phyloP scores from a whole-genome alignment of 1,140 invertebrate species.

The Zaprionus capensis region DNA sequence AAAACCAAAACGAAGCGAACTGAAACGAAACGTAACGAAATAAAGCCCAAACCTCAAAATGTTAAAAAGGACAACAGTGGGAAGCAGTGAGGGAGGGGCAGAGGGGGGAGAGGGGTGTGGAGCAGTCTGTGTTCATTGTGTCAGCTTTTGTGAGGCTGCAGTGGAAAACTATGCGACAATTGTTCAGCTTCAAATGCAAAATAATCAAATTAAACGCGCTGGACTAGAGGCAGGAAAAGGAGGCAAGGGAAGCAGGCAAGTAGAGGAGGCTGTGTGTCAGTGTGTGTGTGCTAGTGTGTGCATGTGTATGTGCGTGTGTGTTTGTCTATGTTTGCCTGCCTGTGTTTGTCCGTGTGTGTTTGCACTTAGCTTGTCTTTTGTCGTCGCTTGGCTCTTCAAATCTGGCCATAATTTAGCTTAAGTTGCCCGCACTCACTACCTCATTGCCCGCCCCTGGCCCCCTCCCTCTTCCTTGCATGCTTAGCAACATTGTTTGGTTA shows the following conservation, averaged over 20 bases:
- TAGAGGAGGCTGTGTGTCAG: background rate
- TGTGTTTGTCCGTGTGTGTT: background rate
- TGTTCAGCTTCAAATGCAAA: constrained; percentile 55
- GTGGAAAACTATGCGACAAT: constrained; percentile 65
- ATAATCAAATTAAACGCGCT: constrained; percentile 75
- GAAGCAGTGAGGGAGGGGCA: background rate
- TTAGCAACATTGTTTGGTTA: constrained; percentile 43
- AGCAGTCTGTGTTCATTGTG: constrained; percentile 29
- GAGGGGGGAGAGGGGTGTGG: background rate
- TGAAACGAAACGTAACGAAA: constrained; percentile 77
- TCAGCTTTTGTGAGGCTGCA: background rate
- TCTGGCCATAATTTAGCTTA: constrained; percentile 46
- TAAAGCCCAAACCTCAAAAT: constrained; percentile 79
- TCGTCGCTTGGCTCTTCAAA: constrained; percentile 12
- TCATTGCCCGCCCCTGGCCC: background rate
- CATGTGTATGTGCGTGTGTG: background rate
- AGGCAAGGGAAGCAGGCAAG: background rate
- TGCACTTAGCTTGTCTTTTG: constrained; percentile 6
- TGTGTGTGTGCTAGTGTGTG: background rate
- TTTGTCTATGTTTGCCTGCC: constrained; percentile 15
- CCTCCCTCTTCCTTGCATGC: background rate
- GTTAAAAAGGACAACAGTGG: constrained; percentile 73
- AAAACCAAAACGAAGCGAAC: constrained; percentile 57
- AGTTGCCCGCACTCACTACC: constrained; percentile 15
- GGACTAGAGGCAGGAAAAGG: background rate